phyloP scores from a whole-genome alignment of 2,888 invertebrate genomes.

The Mongoloraphidia duomilia region DNA sequence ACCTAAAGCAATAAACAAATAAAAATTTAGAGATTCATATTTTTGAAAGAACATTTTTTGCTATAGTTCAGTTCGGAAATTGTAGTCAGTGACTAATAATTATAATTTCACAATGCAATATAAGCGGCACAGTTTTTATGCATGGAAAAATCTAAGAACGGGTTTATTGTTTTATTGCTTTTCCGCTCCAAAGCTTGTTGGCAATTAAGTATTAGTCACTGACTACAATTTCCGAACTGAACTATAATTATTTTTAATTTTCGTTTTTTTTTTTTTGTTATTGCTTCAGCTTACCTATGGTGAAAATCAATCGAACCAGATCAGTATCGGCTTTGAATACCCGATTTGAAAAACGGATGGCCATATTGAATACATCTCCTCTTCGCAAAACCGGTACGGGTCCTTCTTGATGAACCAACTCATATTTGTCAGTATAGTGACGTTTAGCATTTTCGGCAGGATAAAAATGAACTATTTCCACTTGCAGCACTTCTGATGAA shows the following conservation, averaged over 20 bases:
- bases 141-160: too few relatives aligned
- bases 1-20: slow-evolving; percentile 18
- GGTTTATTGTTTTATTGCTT: too few relatives aligned
- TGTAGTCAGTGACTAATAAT: too few relatives aligned
- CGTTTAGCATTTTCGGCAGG: slow-evolving; percentile 50
- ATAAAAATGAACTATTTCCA: slow-evolving; percentile 48
- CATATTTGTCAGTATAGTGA: slow-evolving; percentile 56
- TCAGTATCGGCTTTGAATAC: slow-evolving; percentile 45
- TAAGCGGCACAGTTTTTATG: too few relatives aligned
- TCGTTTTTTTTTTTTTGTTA: too few relatives aligned
- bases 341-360: slow-evolving; percentile 44
- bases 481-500: slow-evolving; percentile 32
- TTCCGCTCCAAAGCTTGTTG: too few relatives aligned
- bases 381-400: slow-evolving; percentile 53
- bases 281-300: slow-evolving; percentile 46
- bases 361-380: slow-evolving; percentile 56
- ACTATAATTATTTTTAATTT: not conserved
- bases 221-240: not conserved
- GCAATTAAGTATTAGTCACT: too few relatives aligned
- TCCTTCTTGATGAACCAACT: slow-evolving; percentile 48
- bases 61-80: too few relatives aligned
- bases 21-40: not conserved
- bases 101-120: too few relatives aligned
- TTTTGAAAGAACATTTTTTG: too few relatives aligned
- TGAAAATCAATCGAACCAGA: slow-evolving; percentile 50